Conservation (phyloP, 2,113 vertebrate species). For the Pterocles gutturalis region DNA sequence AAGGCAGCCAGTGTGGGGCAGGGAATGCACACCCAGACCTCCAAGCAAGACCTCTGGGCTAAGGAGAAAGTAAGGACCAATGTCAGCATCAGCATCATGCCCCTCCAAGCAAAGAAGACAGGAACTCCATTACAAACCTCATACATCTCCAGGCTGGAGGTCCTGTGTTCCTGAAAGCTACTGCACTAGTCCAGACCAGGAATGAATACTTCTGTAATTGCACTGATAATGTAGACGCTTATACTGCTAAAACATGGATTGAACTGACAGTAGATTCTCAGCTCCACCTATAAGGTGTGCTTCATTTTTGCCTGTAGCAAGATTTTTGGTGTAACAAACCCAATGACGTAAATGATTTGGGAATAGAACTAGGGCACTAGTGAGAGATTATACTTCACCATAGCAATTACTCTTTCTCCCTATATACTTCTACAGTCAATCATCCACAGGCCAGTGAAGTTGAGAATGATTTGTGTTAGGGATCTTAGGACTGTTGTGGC, state of each 20-base stretch:
- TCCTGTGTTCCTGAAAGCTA: neutral
- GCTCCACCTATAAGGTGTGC: neutral
- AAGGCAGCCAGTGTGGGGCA: fast-evolving
- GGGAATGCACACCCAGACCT: neutral
- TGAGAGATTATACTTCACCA: neutral
- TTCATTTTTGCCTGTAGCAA: neutral
- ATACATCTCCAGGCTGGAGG: neutral
- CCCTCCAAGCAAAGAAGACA: neutral
- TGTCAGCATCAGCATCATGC: neutral
- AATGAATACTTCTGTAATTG: neutral
- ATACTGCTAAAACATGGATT: neutral
- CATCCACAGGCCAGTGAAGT: neutral
- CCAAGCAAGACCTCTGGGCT: fast-evolving
- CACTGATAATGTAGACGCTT: neutral
- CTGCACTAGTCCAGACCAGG: neutral
- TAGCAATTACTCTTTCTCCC: neutral
- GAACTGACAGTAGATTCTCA: neutral
- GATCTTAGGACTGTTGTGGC: neutral
- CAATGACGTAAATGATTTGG: neutral
- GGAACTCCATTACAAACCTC: neutral
- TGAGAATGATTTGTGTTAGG: neutral
- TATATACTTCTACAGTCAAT: neutral
- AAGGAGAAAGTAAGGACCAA: neutral
- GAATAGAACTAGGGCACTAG: neutral
- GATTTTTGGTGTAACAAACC: neutral